Evolutionary conservation across 2,888 invertebrate species (phyloP), one percentile per base, ranked within the genome.

Genomic region (Chrysolina haemoptera): DNA sequence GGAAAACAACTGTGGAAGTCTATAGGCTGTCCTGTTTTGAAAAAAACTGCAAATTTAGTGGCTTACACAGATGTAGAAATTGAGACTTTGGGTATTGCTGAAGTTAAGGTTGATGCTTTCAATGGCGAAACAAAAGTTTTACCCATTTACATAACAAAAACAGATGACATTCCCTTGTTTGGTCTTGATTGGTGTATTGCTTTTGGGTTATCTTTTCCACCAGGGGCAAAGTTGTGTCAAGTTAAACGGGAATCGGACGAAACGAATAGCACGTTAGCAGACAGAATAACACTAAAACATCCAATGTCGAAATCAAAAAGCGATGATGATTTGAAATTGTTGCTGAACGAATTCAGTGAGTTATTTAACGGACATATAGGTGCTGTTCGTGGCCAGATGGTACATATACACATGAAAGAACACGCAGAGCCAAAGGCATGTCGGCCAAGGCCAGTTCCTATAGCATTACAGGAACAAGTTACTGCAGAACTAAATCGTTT

Each of bases 91-190:
- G 55, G 55, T 20, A 20, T 55, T 55, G 10, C 18, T n/a, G 16
- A 16, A n/a, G 55, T 55, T 18, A 55, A 20, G 10, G 55, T 8
- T 18, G 55, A 16, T 11, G 66, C 50, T 10, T 66, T 22, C 22
- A 22, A 50, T n/a, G 27, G 27, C 27, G 27, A 27, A 27, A 27
- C 27, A 27, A 50, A 50, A 8, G 9, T 48, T 22, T 22, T 66
- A 20, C 64, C 64, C 12, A 14, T 43, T 11, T 71, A 68, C 27
- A 69, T 76, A 2, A 66, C 62, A 14, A 27, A 74, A 63, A 2
- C 71, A 64, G 41, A 76, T 40, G 71, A 76, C 35, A 55, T 75
- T 48, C 74, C 74, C 35, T 46, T 76, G 20, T 76, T 71, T 50
- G 68, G 62, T 9, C 53, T 73, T 20, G 68, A 68, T 18, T 73